These are phyloP conservation scores for Hybos culiciformis DNA, from an alignment of 2,888 invertebrate species.

Conservation along the genomic window DNA sequence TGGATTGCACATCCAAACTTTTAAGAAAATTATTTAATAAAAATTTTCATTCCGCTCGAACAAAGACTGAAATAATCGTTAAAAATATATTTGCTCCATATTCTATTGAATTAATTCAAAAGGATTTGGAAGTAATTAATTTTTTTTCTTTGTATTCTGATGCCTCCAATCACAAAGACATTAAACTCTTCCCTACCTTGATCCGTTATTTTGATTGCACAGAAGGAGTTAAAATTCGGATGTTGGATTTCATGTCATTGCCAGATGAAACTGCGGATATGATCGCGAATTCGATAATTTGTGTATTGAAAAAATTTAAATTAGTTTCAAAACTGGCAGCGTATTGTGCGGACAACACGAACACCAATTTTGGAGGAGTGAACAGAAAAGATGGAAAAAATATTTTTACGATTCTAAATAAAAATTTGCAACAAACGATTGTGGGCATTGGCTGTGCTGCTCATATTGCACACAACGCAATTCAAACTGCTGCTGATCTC, in stretches of 20 bases:
- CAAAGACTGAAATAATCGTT: conserved; percentile 1
- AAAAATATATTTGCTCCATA: conserved; percentile 1
- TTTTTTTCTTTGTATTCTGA: conserved; percentile 9
- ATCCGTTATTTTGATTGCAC: neutral
- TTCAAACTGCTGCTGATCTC: conserved; percentile 12
- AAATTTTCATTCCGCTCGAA: conserved; percentile 1
- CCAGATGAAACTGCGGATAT: neutral
- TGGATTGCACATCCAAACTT: conserved; percentile 5
- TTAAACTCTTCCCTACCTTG: neutral
- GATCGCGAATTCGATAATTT: neutral
- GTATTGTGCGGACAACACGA: conserved; percentile 1
- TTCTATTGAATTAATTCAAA: conserved; percentile 9
- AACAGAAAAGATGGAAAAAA: neutral
- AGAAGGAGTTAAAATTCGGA: neutral
- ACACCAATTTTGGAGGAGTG: conserved; percentile 7
- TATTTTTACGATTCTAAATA: neutral
- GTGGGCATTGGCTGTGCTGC: conserved; percentile 18
- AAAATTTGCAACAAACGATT: neutral
- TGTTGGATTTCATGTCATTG: neutral
- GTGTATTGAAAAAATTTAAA: neutral
- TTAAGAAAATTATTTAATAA: neutral
- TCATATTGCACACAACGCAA: conserved; percentile 10
- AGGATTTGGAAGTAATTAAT: conserved; percentile 13
- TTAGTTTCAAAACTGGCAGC: neutral
- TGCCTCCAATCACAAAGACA: conserved; percentile 2